Conservation (phyloP, 1,140 invertebrate genomes). For the Argopecten irradians region DNA sequence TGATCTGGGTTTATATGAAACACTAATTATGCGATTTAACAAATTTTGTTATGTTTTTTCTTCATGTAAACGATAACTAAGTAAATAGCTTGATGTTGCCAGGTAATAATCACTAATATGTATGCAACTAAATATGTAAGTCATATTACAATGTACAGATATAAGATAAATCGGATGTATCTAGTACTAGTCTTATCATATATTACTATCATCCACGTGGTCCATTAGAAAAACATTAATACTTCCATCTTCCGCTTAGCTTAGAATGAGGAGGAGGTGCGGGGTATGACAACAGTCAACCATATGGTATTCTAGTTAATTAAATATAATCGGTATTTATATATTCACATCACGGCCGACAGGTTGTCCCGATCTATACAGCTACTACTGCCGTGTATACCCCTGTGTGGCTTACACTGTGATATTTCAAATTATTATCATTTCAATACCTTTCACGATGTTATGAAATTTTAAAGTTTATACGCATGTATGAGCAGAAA, state of each 20-base stretch:
- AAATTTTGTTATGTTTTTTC: too few relatives aligned
- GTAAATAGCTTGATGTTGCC: too few relatives aligned
- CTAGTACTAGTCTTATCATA: too few relatives aligned
- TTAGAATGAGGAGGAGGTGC: not conserved
- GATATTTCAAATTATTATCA: not conserved
- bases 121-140: too few relatives aligned
- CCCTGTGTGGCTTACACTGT: not conserved
- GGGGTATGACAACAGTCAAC: not conserved
- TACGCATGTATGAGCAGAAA: constrained; percentile 7
- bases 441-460: not conserved
- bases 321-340: constrained; percentile 18
- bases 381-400: not conserved
- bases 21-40: not conserved
- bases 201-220: not conserved
- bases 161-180: not conserved
- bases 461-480: not conserved
- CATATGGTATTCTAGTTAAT: not conserved
- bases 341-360: not conserved
- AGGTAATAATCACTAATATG: too few relatives aligned
- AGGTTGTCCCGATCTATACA: not conserved
- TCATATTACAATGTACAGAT: too few relatives aligned
- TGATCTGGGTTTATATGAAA: not conserved
- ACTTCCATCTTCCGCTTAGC: not conserved
- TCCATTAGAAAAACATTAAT: not conserved
- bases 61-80: too few relatives aligned